Conservation (phyloP, 2,888 invertebrate species). For the Cistogaster globosa region DNA sequence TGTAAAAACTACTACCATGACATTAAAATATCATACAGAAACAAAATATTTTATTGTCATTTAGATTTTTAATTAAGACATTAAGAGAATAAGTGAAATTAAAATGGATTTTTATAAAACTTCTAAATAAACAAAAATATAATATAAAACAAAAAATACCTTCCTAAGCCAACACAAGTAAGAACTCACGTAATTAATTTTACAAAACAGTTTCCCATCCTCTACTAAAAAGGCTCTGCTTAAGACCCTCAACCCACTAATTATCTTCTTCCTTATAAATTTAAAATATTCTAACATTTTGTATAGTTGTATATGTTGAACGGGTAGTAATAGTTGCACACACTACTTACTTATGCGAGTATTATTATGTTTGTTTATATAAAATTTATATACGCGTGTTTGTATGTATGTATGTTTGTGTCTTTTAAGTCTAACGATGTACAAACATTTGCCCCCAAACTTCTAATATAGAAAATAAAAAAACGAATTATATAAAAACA, state of each 20-base stretch:
- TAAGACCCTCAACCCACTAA: constrained; percentile 4
- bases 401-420: constrained; percentile 24
- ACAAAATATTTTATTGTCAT: no score
- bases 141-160: no score
- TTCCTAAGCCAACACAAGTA: no score
- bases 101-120: no score
- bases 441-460: constrained; percentile 69
- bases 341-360: constrained; percentile 14
- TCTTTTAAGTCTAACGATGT: constrained; percentile 62
- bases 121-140: no score
- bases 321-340: constrained; percentile 19
- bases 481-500: constrained; percentile 40
- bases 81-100: no score
- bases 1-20: no score
- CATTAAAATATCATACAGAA: no score
- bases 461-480: constrained; percentile 55
- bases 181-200: no score
- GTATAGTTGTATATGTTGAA: not conserved
- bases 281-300: constrained; percentile 55
- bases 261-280: constrained; percentile 41
- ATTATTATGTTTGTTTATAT: constrained; percentile 12
- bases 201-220: not conserved
- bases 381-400: not conserved
- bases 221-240: not conserved
- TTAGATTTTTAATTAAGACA: no score